Evolutionary conservation across 2,113 vertebrate species (phyloP), one percentile per base, ranked within the genome.

Genomic region (Leptobrachium ailaonicum): DNA sequence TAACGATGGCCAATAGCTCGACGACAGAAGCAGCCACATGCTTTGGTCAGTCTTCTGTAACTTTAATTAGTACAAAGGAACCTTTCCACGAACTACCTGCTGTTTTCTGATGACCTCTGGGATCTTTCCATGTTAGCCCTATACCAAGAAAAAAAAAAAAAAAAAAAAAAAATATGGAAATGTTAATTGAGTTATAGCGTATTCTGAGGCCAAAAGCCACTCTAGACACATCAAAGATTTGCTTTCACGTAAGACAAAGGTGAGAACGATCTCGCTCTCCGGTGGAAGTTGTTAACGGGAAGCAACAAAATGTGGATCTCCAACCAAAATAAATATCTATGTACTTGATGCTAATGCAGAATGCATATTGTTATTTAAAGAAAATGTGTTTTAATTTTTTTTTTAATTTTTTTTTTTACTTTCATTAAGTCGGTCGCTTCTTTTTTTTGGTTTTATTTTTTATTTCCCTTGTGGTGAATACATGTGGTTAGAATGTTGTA

Each of bases 1-100:
- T 95, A 98, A 96, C 96, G 96, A 97, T 97, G 96, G 97, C 97
- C 97, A 98, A 97, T 96, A 98, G 96, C 95, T 98, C 96, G 93
- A 92, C 86, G 93, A 95, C 97, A 97, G 96, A 97, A 97, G 95
- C 93, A 95, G 88, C 95, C 94, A 95, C 94, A 94, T 90, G 93
- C 93, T 94, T 95, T 95, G 95, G 95, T 95, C 94, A 91, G 92
- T 91, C 95, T 96, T 98, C 96, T 97, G 96, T 94, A 93, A 96
- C 97, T 98, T 96, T 97, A 96, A 95, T 95, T 94, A 93, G 94
- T 98, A 96, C 96, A 96, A 98, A 98, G 95, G 94, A 97, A 95
- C 93, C 93, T 96, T 95, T 97, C 95, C 92, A 89, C 92, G 95
- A 96, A 98, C 97, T 98, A 98, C 96, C 97, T 94, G 92, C 93